Conservation (phyloP, 2,888 invertebrate genomes). For the Arge pagana region DNA sequence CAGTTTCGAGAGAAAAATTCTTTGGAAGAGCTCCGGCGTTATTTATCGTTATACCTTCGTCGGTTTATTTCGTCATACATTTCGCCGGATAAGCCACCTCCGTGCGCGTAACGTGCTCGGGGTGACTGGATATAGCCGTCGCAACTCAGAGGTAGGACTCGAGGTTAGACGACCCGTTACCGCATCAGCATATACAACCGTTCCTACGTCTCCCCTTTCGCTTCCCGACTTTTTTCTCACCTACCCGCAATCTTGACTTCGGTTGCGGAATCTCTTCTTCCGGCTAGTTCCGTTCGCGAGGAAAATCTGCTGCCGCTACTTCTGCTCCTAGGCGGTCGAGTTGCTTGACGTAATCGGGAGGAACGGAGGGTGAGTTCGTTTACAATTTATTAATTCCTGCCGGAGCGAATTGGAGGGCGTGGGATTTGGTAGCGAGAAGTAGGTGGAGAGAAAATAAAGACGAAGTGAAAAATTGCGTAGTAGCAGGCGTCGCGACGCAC, state of each 20-base stretch:
- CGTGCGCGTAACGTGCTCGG: conserved; percentile 13
- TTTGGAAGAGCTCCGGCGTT: conserved; percentile 10
- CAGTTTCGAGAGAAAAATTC: no score
- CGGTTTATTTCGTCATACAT: conserved; percentile 21
- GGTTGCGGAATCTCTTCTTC: background rate
- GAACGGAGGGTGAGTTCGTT: conserved; percentile 7
- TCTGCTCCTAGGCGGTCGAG: no score
- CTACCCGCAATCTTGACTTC: conserved; percentile 10
- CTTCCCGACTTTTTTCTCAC: conserved; percentile 36
- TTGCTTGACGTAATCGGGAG: conserved; percentile 12
- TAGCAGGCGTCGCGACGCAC: conserved; percentile 13
- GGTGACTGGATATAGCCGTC: conserved; percentile 15
- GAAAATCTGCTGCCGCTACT: no score
- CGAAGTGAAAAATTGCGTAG: conserved; percentile 11
- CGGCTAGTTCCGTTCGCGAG: background rate
- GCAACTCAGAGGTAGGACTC: conserved; percentile 15
- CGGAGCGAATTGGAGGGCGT: no score
- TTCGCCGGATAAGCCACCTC: conserved; percentile 8
- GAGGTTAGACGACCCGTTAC: conserved; percentile 37
- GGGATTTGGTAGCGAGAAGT: no score
- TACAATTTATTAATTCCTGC: conserved; percentile 13
- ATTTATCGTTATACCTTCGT: conserved; percentile 19
- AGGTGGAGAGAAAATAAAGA: background rate
- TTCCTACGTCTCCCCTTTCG: conserved; percentile 39
- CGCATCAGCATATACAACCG: conserved; percentile 42